phyloP scores from a whole-genome alignment of 2,888 invertebrate species.

The Athetis lepigone region DNA sequence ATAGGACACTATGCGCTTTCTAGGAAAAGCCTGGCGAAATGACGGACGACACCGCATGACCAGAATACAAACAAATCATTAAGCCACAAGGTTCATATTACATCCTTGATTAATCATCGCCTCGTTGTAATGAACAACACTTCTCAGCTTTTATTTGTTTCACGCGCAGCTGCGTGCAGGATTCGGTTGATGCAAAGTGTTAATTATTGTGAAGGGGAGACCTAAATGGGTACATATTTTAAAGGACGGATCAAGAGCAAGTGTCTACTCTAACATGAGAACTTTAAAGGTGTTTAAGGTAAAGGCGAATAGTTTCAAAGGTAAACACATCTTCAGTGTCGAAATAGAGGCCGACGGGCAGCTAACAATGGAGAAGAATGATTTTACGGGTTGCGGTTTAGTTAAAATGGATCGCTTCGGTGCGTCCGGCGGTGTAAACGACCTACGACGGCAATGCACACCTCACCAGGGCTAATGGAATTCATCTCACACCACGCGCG shows the following conservation, averaged over 20 bases:
- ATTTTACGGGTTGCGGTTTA: constrained; percentile 40
- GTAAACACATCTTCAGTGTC: constrained; percentile 37
- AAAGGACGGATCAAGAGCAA: constrained; percentile 67
- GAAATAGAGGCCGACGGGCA: constrained; percentile 37
- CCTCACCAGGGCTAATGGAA: constrained; percentile 79
- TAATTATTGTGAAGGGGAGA: constrained; percentile 59
- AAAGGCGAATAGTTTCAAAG: constrained; percentile 78
- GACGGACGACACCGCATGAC: constrained; percentile 74
- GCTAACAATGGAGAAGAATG: constrained; percentile 41
- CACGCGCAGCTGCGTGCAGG: constrained; percentile 44
- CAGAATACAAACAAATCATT: constrained; percentile 79
- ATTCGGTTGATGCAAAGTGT: constrained; percentile 41
- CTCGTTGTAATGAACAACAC: constrained; percentile 41
- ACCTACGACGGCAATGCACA: constrained; percentile 67
- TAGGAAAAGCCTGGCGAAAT: constrained; percentile 84
- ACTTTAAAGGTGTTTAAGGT: constrained; percentile 71
- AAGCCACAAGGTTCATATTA: constrained; percentile 63
- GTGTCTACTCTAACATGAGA: constrained; percentile 65
- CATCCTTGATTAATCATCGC: constrained; percentile 75
- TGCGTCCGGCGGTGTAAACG: constrained; percentile 72
- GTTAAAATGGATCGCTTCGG: constrained; percentile 50
- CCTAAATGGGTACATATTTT: constrained; percentile 62
- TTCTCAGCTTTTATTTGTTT: constrained; percentile 48
- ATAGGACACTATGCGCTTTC: constrained; percentile 84
- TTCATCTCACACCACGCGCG: constrained; percentile 82